Percentiles rank a stretch among this genome's conserved stretches.
Evolutionary conservation across 2,888 invertebrate genomes (phyloP).

Genomic region (Phanerotoma sp.): DNA sequence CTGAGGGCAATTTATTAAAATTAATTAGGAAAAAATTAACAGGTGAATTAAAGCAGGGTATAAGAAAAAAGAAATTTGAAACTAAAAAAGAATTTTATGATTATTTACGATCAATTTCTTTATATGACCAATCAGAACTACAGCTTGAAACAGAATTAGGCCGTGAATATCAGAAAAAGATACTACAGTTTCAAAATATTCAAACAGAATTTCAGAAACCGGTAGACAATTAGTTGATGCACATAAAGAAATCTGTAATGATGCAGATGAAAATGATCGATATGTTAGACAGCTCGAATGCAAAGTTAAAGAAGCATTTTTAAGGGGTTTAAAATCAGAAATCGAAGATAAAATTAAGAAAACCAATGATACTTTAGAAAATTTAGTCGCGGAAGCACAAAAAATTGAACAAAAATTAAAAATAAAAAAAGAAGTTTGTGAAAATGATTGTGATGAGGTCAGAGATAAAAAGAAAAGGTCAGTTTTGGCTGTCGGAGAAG

Average conservation of each 20-base stretch:
- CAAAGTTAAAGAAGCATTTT: not conserved
- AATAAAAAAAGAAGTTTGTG: not conserved
- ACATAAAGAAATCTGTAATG: too few relatives aligned
- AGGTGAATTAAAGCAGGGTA: not conserved
- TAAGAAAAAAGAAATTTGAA: not conserved
- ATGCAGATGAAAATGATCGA: too few relatives aligned
- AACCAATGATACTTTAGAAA: not conserved
- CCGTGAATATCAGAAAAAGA: too few relatives aligned
- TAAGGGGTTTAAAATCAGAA: not conserved
- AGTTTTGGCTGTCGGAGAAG: not conserved
- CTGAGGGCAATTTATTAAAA: slow-evolving; percentile 20
- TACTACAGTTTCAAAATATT: too few relatives aligned
- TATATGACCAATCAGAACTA: too few relatives aligned
- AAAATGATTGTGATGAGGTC: not conserved
- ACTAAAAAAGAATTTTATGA: not conserved
- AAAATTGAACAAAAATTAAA: slow-evolving; percentile 5
- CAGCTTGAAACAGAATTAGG: too few relatives aligned
- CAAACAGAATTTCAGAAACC: too few relatives aligned
- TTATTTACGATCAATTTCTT: too few relatives aligned
- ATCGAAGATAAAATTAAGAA: not conserved
- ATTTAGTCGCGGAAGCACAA: not conserved
- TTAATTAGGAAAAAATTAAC: slow-evolving; percentile 8
- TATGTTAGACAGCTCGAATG: not conserved
- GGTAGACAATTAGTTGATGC: too few relatives aligned
- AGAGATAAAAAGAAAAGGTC: not conserved